Base-by-base conservation (phyloP, 2,113 vertebrate genomes). In the Odontophorus gujanensis region DNA sequence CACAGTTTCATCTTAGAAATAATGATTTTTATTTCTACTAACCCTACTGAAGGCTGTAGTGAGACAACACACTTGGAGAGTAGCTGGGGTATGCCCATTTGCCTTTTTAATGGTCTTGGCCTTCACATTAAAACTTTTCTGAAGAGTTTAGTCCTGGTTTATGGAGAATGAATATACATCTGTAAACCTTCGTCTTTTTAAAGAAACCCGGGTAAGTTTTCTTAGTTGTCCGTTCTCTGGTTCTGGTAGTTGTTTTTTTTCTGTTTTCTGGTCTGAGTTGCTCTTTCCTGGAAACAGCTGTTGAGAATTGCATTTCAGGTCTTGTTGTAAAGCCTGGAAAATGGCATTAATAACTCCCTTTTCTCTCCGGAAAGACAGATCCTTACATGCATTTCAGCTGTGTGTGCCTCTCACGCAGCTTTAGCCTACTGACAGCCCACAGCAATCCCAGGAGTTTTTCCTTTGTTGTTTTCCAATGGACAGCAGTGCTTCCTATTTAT, bases 251-350 rank as follows among this genome's bases (percentile, higher is more conserved):
- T 74, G 22, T 26, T 71, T 17, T 9, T 53, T 58, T 61, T 9
- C 28, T 92, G 42, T 83, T 88, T 74, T 74, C 12, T 21, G 67
- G 15, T 21, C 11, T 53, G 47, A 81, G 53, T 81, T 74, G 61
- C 32, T 83, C 18, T 81, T 78, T 81, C 69, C 61, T 63, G 77
- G 65, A 89, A 90, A 81, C 81, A 93, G 69, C 51, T 90, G 87
- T 47, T 63, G 34, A 84, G 89, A 75, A 36, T 89, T 78, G 38
- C 81, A 55, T 96, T 93, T 95, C 86, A 92, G 83, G 28, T 61
- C 86, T 86, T 86, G 43, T 84, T 89, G 30, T 34, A 42, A 87
- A 87, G 61, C 69, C 74, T 90, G 77, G 38, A 84, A 47, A 90
- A 90, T 7, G 11, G 47, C 16, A 59, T 34, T 83, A 83, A 2